Percentiles rank a stretch among this genome's conserved stretches.
Evolutionary conservation across 2,797 vertebrate species (phyloP).

Genomic region (Lutjanus argentimaculatus): DNA sequence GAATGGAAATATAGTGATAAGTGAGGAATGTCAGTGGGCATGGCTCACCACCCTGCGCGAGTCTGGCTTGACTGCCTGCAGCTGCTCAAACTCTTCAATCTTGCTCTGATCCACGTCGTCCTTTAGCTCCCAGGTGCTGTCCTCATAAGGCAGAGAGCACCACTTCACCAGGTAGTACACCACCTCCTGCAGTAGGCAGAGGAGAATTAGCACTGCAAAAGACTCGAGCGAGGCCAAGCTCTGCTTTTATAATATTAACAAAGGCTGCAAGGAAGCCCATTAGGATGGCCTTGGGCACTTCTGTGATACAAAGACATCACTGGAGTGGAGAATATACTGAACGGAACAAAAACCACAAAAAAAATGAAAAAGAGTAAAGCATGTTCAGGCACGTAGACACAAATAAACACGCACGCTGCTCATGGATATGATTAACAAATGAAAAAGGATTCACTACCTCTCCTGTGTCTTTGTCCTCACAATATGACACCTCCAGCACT

Average conservation of each 20-base stretch:
- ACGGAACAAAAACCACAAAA: constrained; percentile 43
- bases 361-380: constrained; percentile 44
- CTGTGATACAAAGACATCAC: constrained; percentile 69
- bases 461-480: constrained; percentile 97
- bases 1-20: constrained; percentile 13
- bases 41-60: constrained; percentile 91
- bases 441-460: constrained; percentile 88
- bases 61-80: constrained; percentile 94
- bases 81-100: constrained; percentile 98
- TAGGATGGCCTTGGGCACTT: constrained; percentile 78
- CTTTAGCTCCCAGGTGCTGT: constrained; percentile 99
- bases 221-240: constrained; percentile 64
- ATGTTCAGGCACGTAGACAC: constrained; percentile 30
- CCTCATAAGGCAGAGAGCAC: constrained; percentile 98
- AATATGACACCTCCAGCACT: constrained; percentile 98
- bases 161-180: constrained; percentile 99
- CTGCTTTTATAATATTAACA: constrained; percentile 74
- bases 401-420: constrained; percentile 35
- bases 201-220: constrained; percentile 68
- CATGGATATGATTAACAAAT: constrained; percentile 53
- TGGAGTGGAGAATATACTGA: constrained; percentile 59
- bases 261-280: constrained; percentile 75
- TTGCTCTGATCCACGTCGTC: constrained; percentile 98
- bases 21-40: not conserved
- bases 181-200: constrained; percentile 91